Evolutionary conservation across 2,113 vertebrate genomes (phyloP).

Genomic region (Heterocephalus glaber): DNA sequence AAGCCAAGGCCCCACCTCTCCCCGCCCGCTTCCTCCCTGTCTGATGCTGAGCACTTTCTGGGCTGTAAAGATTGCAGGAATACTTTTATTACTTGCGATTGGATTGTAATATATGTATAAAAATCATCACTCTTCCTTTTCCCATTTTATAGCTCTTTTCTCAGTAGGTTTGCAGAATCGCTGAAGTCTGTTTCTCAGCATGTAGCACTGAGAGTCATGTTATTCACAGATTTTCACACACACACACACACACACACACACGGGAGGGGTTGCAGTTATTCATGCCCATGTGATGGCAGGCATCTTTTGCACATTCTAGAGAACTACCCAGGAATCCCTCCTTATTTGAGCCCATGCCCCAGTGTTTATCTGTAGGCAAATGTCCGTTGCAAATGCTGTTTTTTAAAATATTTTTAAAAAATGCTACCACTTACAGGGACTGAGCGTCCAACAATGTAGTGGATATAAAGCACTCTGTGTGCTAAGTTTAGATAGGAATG

Average conservation of each 20-base stretch:
- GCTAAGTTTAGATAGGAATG: not conserved
- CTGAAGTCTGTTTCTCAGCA: not conserved
- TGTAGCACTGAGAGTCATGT: not conserved
- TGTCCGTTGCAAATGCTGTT: slow-evolving; percentile 6
- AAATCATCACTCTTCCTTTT: not conserved
- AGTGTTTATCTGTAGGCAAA: not conserved
- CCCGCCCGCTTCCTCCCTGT: not conserved
- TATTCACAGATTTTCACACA: not conserved
- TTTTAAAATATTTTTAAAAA: slow-evolving; percentile 5
- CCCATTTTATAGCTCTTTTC: not conserved
- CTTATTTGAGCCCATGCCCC: not conserved
- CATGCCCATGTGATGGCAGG: not conserved
- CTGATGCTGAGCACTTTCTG: not conserved
- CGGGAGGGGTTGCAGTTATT: not conserved
- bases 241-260: not conserved
- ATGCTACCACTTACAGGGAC: not conserved
- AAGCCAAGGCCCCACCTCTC: not conserved
- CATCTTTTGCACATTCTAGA: not conserved
- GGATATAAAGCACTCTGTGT: not conserved
- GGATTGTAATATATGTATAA: not conserved
- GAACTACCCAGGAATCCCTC: not conserved
- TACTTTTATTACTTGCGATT: not conserved
- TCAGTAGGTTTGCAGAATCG: not conserved
- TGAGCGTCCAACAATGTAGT: not conserved
- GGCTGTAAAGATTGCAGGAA: not conserved